These are phyloP conservation scores for Onychomys leucogaster DNA, from an alignment of 2,797 vertebrate genomes.

Conservation along the genomic window DNA sequence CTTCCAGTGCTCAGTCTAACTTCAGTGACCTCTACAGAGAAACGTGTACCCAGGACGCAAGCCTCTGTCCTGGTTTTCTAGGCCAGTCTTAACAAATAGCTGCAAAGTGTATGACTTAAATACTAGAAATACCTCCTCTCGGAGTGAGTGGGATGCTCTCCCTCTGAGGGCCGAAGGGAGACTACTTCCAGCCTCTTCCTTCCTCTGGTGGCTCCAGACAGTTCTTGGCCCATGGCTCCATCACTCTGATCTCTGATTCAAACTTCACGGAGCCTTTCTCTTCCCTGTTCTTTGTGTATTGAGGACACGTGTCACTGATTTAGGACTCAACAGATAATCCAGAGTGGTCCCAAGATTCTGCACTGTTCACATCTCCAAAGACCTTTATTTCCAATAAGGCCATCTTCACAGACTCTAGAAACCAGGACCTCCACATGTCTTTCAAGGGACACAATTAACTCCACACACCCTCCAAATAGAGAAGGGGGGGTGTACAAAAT, in stretches of 20 bases:
- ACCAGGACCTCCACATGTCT: neutral
- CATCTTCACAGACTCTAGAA: neutral
- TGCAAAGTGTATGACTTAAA: neutral
- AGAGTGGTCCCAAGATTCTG: conserved; percentile 23
- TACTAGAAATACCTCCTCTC: neutral
- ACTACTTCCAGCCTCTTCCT: neutral
- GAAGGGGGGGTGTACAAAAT: neutral
- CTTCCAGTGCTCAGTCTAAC: neutral
- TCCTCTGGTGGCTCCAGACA: neutral
- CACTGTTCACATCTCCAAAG: neutral
- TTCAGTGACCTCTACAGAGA: neutral
- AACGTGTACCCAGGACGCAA: neutral
- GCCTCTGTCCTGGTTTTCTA: neutral
- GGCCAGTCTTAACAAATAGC: neutral
- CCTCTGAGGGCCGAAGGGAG: neutral
- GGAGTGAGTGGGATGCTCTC: neutral
- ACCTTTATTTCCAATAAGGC: neutral
- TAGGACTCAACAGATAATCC: neutral
- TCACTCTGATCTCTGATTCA: neutral
- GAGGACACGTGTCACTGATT: neutral
- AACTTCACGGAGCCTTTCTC: neutral
- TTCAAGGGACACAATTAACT: neutral
- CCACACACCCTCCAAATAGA: neutral
- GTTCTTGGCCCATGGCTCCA: neutral
- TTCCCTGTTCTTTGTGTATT: neutral